Percentiles rank a stretch among this genome's conserved stretches.
phyloP scores from a whole-genome alignment of 2,888 invertebrate genomes.

The Phyto melanocephala region DNA sequence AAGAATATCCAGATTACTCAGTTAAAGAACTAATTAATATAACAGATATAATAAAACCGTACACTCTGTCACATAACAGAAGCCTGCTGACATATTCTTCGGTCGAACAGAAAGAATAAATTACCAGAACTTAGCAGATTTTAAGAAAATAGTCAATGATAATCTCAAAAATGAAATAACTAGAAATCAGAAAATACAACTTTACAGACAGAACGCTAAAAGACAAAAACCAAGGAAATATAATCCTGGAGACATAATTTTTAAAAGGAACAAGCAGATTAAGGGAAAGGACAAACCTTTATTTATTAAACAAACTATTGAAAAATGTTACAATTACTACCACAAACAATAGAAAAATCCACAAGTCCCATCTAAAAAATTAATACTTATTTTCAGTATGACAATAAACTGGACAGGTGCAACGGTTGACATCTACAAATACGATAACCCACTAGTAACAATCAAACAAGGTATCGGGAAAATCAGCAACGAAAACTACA shows the following conservation, averaged over 20 bases:
- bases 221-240: not conserved
- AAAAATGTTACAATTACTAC: conserved; percentile 9
- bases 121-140: not conserved
- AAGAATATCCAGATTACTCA: conserved; percentile 19
- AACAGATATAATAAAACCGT: conserved; percentile 12
- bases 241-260: not conserved
- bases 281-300: conserved; percentile 24
- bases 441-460: conserved; percentile 44
- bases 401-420: not conserved
- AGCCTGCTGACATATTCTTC: conserved; percentile 20
- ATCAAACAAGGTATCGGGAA: conserved; percentile 49
- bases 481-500: conserved; percentile 49
- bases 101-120: not conserved
- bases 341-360: conserved; percentile 15
- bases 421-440: conserved; percentile 42
- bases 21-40: conserved; percentile 16
- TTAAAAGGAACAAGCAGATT: conserved; percentile 28
- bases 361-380: conserved; percentile 25
- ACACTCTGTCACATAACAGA: not conserved
- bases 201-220: conserved; percentile 1
- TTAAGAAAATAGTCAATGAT: not conserved
- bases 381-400: not conserved
- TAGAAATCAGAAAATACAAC: conserved; percentile 16
- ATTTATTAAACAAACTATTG: conserved; percentile 4
- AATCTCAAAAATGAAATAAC: conserved; percentile 6